phyloP scores from a whole-genome alignment of 2,888 invertebrate species.

The Sepiola atlantica region DNA sequence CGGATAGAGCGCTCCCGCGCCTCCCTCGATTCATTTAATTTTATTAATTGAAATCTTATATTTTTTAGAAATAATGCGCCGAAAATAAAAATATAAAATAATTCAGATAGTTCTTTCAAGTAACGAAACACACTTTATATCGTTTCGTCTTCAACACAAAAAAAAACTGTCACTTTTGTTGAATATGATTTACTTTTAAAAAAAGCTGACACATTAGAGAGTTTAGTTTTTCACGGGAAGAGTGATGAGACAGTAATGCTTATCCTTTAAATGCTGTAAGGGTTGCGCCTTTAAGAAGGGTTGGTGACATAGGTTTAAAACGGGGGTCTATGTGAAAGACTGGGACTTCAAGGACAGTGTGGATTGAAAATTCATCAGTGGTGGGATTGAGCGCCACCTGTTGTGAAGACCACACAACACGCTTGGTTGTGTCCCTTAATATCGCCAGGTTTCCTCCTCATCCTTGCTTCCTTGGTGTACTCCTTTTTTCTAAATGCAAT shows the following conservation, averaged over 20 bases:
- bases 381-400: background rate
- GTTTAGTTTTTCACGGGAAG: background rate
- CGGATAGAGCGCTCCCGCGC: too few species aligned
- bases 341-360: background rate
- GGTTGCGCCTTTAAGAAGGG: background rate
- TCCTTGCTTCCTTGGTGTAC: background rate
- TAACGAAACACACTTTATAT: too few species aligned
- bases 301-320: background rate
- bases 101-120: too few species aligned
- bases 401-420: background rate
- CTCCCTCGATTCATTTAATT: too few species aligned
- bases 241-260: background rate
- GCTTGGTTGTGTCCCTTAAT: background rate
- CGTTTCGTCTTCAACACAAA: too few species aligned
- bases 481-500: background rate
- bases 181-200: background rate
- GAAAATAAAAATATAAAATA: too few species aligned
- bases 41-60: too few species aligned
- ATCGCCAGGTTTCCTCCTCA: background rate
- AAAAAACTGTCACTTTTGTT: background rate
- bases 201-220: background rate
- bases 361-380: background rate
- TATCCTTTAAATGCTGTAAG: background rate
- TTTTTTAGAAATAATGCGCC: too few species aligned
- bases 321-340: background rate